These are phyloP conservation scores for Microctenopoma lineatum DNA, from an alignment of 2,797 vertebrate genomes.

Conservation along the genomic window DNA sequence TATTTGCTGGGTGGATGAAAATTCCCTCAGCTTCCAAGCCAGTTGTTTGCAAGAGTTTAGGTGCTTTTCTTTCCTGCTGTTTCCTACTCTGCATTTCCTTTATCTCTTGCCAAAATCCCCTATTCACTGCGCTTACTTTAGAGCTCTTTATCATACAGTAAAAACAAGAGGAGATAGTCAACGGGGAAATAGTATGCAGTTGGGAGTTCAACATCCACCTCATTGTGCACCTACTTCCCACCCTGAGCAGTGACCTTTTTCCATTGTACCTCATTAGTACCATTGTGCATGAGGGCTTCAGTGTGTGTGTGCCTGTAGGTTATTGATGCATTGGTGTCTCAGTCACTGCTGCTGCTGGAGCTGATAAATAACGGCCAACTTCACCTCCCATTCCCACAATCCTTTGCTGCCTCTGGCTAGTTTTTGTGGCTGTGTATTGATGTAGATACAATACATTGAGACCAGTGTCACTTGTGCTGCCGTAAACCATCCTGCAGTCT, in stretches of 20 bases:
- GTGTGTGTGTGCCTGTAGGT: slow-evolving; percentile 36
- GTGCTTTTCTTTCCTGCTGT: slow-evolving; percentile 55
- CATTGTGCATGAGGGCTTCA: slow-evolving; percentile 47
- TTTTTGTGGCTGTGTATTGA: slow-evolving; percentile 55
- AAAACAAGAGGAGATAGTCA: slow-evolving; percentile 56
- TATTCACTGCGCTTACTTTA: slow-evolving; percentile 57
- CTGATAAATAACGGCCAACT: slow-evolving; percentile 69
- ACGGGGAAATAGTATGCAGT: slow-evolving; percentile 40
- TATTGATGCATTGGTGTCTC: slow-evolving; percentile 66
- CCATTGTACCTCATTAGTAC: slow-evolving; percentile 68
- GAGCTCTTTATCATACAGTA: slow-evolving; percentile 71
- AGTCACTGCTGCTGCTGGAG: slow-evolving; percentile 48
- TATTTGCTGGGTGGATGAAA: slow-evolving; percentile 76
- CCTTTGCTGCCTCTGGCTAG: slow-evolving; percentile 51
- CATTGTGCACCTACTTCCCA: slow-evolving; percentile 35
- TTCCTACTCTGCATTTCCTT: slow-evolving; percentile 63
- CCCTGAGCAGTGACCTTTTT: slow-evolving; percentile 67
- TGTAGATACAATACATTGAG: slow-evolving; percentile 41
- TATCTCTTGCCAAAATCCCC: slow-evolving; percentile 66
- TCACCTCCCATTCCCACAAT: slow-evolving; percentile 40
- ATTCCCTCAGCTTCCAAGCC: slow-evolving; percentile 64
- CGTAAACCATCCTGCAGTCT: slow-evolving; percentile 55
- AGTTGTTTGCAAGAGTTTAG: slow-evolving; percentile 69
- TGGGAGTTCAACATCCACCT: slow-evolving; percentile 36
- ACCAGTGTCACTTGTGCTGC: slow-evolving; percentile 40